These are phyloP conservation scores for Phaenicophaeus curvirostris DNA, from an alignment of 2,797 vertebrate species.

Conservation along the genomic window DNA sequence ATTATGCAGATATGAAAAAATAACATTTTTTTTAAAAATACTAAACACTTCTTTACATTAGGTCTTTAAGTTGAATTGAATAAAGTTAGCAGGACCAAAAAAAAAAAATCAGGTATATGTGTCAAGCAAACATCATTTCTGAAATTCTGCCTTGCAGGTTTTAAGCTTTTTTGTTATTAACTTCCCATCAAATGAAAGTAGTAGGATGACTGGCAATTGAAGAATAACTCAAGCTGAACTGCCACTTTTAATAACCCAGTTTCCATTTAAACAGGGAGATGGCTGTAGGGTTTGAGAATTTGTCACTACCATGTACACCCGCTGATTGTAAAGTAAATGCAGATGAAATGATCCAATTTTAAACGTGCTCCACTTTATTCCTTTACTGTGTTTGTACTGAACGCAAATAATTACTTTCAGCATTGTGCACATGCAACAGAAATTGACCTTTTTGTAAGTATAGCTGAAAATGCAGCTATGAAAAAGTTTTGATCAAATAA, in stretches of 20 bases:
- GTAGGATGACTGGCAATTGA: slow-evolving; percentile 22
- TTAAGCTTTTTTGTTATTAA: slow-evolving; percentile 22
- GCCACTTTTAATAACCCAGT: slow-evolving; percentile 60
- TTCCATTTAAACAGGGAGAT: slow-evolving; percentile 10
- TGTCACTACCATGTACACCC: slow-evolving; percentile 25
- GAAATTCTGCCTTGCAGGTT: slow-evolving; percentile 7
- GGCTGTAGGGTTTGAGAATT: slow-evolving; percentile 14
- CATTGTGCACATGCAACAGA: fast-evolving
- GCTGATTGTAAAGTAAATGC: background rate
- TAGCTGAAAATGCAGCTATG: background rate
- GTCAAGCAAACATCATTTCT: background rate
- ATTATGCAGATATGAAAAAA: background rate
- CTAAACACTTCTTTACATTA: background rate
- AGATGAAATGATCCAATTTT: background rate
- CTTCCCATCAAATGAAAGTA: slow-evolving; percentile 16
- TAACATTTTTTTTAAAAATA: background rate
- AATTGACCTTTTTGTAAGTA: background rate
- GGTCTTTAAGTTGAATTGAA: background rate
- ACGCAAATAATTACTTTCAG: background rate
- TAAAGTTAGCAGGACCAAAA: background rate
- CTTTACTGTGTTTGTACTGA: background rate
- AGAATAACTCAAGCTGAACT: slow-evolving; percentile 45
- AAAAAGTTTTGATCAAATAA: background rate
- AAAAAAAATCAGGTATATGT: background rate
- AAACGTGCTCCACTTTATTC: background rate